These are phyloP conservation scores for Nothura maculosa DNA, from an alignment of 2,797 vertebrate species.

Conservation along the genomic window DNA sequence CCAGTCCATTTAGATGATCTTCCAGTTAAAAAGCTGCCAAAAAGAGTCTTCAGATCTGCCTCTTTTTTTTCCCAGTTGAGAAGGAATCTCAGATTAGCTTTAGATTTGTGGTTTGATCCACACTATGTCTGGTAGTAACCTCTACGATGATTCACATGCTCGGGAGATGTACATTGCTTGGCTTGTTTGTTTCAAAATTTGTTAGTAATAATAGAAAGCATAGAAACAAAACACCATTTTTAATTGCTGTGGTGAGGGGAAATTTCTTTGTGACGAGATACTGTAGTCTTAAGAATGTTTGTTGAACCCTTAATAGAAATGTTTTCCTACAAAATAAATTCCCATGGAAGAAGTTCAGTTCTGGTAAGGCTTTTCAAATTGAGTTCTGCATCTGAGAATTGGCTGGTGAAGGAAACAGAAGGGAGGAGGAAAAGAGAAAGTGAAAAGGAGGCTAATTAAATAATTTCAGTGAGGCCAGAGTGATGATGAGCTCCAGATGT, in stretches of 20 bases:
- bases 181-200: background rate
- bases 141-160: background rate
- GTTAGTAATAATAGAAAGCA: background rate
- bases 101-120: background rate
- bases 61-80: background rate
- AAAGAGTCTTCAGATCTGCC: background rate
- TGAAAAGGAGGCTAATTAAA: constrained; percentile 56
- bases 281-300: background rate
- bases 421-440: constrained; percentile 31
- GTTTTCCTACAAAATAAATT: background rate
- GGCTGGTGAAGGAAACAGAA: background rate
- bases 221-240: background rate
- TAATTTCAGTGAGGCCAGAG: constrained; percentile 7
- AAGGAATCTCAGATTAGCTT: background rate
- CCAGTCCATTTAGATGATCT: background rate
- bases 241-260: background rate
- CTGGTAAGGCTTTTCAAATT: background rate
- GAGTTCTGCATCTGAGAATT: background rate
- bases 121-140: background rate
- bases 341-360: background rate
- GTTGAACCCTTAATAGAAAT: background rate
- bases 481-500: constrained; percentile 39
- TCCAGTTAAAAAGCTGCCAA: background rate
- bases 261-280: background rate
- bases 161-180: background rate